Percentiles rank a stretch among this genome's conserved stretches.
Evolutionary conservation across 2,113 vertebrate species (phyloP).

Genomic region (Pimephales promelas): DNA sequence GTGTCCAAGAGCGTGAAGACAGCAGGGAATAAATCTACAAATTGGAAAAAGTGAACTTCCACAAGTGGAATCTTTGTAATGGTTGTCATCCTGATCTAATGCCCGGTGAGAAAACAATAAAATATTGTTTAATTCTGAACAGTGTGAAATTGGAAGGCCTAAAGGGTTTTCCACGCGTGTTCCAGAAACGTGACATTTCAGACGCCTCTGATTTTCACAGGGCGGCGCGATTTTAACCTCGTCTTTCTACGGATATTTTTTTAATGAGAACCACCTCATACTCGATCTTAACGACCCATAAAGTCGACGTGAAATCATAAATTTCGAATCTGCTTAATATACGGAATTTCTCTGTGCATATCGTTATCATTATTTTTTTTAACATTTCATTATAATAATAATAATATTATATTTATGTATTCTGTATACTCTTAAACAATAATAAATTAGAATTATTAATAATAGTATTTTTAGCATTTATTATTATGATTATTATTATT

Average conservation of each 20-base stretch:
- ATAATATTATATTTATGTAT: not conserved
- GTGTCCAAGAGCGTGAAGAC: not conserved
- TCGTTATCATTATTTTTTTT: not conserved
- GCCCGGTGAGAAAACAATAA: constrained; percentile 1
- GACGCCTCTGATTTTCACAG: not conserved
- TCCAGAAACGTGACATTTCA: not conserved
- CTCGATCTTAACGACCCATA: not conserved
- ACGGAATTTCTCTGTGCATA: not conserved
- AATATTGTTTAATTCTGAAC: constrained; percentile 24
- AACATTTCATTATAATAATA: not conserved
- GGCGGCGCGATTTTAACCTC: not conserved
- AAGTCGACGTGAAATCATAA: not conserved
- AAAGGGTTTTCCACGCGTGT: constrained; percentile 12
- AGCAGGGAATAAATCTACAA: constrained; percentile 20
- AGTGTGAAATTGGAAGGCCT: constrained; percentile 20
- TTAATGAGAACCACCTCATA: constrained; percentile 10
- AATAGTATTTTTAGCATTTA: not conserved
- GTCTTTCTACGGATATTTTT: not conserved
- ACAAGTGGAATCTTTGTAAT: constrained; percentile 31
- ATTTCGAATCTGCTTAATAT: not conserved
- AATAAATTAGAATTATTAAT: not conserved
- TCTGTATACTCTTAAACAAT: not conserved
- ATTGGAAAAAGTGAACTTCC: constrained; percentile 39
- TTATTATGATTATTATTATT: not conserved
- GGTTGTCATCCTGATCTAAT: constrained; percentile 28